These are phyloP conservation scores for Callyntrura sp. DNA, from an alignment of 2,888 invertebrate genomes.

Conservation along the genomic window DNA sequence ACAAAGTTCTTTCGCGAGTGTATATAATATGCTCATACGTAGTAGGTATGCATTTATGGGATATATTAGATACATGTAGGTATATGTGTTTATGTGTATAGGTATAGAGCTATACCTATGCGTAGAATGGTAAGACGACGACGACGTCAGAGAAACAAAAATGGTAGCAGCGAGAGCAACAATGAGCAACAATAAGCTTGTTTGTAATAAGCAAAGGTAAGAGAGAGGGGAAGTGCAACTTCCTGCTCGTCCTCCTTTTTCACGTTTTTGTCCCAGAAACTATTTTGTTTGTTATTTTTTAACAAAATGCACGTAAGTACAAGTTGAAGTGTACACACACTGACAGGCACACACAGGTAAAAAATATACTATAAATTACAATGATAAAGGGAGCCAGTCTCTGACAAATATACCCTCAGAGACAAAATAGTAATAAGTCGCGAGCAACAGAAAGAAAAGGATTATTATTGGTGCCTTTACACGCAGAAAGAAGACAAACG, in stretches of 20 bases:
- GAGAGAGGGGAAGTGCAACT: constrained; percentile 73
- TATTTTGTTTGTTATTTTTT: not conserved
- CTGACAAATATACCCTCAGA: too few species aligned
- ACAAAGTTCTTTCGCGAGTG: not conserved
- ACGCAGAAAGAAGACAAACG: too few species aligned
- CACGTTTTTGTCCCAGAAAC: constrained; percentile 70
- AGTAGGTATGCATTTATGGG: not conserved
- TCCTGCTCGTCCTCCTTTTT: constrained; percentile 76
- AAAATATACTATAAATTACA: too few species aligned
- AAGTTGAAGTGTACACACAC: too few species aligned
- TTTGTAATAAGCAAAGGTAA: not conserved
- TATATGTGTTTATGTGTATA: too few species aligned
- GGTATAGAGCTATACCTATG: not conserved
- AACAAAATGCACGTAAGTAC: too few species aligned
- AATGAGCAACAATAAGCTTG: constrained; percentile 11
- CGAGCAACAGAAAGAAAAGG: too few species aligned
- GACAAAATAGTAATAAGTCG: too few species aligned
- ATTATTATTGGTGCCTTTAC: too few species aligned
- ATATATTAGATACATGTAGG: too few species aligned
- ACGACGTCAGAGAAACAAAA: not conserved
- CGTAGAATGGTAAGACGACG: not conserved
- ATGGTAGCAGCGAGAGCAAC: not conserved
- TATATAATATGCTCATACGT: not conserved
- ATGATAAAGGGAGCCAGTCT: too few species aligned
- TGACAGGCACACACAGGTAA: too few species aligned